A percentile compares a stretch with the other conserved stretches of the same genome.
phyloP scores from a whole-genome alignment of 2,888 invertebrate species.

The Meghimatium bilineatum region DNA sequence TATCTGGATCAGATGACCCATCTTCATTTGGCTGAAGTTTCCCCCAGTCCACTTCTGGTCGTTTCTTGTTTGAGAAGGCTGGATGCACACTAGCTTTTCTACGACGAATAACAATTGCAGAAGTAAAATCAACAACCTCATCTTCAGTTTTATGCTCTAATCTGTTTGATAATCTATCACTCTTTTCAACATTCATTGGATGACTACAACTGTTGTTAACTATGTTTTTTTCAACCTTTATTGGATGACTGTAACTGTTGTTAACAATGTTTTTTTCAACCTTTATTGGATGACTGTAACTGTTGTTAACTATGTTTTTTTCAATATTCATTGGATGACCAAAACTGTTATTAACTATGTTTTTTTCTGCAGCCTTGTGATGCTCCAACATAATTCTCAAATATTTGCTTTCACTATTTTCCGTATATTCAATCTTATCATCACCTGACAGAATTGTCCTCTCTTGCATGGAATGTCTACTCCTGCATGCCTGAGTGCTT shows the following conservation, averaged over 20 bases:
- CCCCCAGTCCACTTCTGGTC: conserved; percentile 31
- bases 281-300: no score
- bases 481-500: neutral
- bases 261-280: no score
- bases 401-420: conserved; percentile 8
- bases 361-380: neutral
- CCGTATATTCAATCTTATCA: no score
- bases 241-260: no score
- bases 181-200: neutral
- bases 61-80: neutral
- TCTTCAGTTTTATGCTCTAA: neutral
- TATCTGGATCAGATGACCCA: neutral
- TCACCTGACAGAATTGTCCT: neutral
- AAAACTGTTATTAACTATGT: neutral
- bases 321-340: neutral
- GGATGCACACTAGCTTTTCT: conserved; percentile 18
- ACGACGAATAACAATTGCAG: conserved; percentile 43
- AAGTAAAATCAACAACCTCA: neutral
- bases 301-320: neutral
- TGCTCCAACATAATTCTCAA: neutral
- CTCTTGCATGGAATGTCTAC: neutral
- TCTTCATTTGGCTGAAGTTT: conserved; percentile 7
- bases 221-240: no score
- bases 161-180: neutral
- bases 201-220: neutral